These are phyloP conservation scores for Anabas testudineus DNA, from an alignment of 2,797 vertebrate species.

Conservation along the genomic window DNA sequence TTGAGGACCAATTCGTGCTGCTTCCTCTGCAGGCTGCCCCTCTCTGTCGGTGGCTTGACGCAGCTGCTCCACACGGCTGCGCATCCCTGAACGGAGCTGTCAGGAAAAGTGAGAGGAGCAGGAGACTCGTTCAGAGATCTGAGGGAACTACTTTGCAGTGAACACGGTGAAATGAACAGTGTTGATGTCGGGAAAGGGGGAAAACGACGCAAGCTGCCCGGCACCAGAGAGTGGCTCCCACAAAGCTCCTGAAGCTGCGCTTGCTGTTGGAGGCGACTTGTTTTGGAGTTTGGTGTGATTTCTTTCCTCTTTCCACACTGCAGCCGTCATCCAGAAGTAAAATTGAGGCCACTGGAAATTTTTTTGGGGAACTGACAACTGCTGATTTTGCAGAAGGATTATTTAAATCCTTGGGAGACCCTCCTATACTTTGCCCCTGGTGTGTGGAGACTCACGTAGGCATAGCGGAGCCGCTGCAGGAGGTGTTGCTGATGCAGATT, in stretches of 20 bases:
- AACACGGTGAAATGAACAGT: neutral
- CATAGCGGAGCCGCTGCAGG: constrained; percentile 20
- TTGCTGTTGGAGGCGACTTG: constrained; percentile 26
- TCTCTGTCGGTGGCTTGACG: constrained; percentile 17
- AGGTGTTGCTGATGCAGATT: constrained; percentile 42
- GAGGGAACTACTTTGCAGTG: neutral
- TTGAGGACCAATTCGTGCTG: neutral
- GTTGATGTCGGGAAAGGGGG: neutral
- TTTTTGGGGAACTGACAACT: constrained; percentile 7
- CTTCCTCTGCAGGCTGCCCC: constrained; percentile 22
- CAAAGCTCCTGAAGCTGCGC: constrained; percentile 14
- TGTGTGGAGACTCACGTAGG: constrained; percentile 28
- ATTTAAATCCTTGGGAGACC: neutral
- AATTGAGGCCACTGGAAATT: neutral
- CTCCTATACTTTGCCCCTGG: constrained; percentile 10
- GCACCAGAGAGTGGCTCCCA: neutral
- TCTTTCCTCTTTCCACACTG: constrained; percentile 1
- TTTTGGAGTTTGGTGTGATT: constrained; percentile 43
- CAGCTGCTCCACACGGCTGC: constrained; percentile 32
- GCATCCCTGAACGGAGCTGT: constrained; percentile 57
- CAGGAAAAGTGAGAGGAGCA: constrained; percentile 20
- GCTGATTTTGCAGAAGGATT: neutral
- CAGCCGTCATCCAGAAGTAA: neutral
- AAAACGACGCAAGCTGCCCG: neutral
- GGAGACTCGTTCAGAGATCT: constrained; percentile 6